These are phyloP conservation scores for Colletes collaris DNA, from an alignment of 2,888 invertebrate species.

Conservation along the genomic window DNA sequence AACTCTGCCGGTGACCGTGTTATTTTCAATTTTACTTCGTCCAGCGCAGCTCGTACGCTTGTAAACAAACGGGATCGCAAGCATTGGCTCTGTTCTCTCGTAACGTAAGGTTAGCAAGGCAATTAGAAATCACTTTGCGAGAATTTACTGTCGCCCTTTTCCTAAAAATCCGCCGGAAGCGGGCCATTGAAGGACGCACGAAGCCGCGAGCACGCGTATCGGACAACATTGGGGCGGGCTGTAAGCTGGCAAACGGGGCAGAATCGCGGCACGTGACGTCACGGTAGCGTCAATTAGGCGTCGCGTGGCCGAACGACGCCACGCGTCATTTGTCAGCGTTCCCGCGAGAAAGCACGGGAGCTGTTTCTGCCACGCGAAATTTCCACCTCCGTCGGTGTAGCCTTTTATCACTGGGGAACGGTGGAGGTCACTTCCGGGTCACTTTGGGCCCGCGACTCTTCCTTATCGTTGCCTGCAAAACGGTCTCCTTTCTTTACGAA, in stretches of 20 bases:
- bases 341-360: constrained; percentile 52
- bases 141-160: neutral
- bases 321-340: constrained; percentile 82
- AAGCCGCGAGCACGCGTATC: constrained; percentile 32
- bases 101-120: neutral
- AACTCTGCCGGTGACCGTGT: no score
- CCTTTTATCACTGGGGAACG: constrained; percentile 44
- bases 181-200: neutral
- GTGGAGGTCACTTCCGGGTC: constrained; percentile 54
- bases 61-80: neutral
- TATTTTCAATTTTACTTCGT: no score
- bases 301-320: constrained; percentile 80
- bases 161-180: neutral
- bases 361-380: constrained; percentile 46
- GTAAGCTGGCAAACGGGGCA: constrained; percentile 51
- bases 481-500: neutral
- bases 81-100: neutral
- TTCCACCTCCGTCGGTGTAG: constrained; percentile 47
- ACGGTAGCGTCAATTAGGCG: constrained; percentile 82
- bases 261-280: constrained; percentile 80
- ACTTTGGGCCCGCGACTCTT: constrained; percentile 41
- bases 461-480: constrained; percentile 24
- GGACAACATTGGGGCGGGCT: constrained; percentile 15
- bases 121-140: neutral
- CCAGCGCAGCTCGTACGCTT: no score